Base-by-base conservation (phyloP, 2,113 vertebrate genomes). In the Tricholaema leucomelas region DNA sequence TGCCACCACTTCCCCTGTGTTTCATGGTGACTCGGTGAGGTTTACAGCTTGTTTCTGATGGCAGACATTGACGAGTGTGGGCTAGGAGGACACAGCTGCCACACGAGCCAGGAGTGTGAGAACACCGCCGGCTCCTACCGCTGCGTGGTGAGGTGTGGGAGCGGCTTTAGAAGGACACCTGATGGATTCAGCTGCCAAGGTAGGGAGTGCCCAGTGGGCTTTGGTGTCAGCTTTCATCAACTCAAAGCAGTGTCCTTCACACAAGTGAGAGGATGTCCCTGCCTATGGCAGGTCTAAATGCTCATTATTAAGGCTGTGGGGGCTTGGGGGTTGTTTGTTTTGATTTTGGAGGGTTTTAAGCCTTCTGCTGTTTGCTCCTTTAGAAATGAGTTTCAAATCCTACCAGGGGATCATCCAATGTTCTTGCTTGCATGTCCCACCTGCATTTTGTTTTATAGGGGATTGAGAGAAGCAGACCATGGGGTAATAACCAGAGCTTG, bases 51-150 rank as follows among this genome's bases (percentile, higher is more conserved):
- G 3, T 58, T 33, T 77, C 83, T 61, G 90, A 6, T 93, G 93
- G 4, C 79, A 99, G 99, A 99, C 91, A 98, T 99, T 11, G 98
- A 99, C 10, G 99, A 99, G 95, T 99, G 99, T 87, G 97, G 97
- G 0, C 92, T 98, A 80, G 98, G 97, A 7, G 98, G 96, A 2
- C 98, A 98, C n/a, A 36, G 89, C 60, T 99, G 99, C 94, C 98
- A 90, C 1, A 73, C 92, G 2, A 98, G 97, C 65, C 98, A 99
- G 94, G 98, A 99, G 82, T 99, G 99, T 36, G 98, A 99, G 91
- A 99, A 99, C 85, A 95, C 98, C 25, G 97, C 99, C 13, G 99
- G 99, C 38, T 98, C 99, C 0, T 99, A 98, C 93, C 98, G 93
- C 27, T 99, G 99, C 33, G 94, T 98, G 72, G 97, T 98, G 55